Conservation (phyloP, 2,113 vertebrate species). For the Phalacrocorax carbo region DNA sequence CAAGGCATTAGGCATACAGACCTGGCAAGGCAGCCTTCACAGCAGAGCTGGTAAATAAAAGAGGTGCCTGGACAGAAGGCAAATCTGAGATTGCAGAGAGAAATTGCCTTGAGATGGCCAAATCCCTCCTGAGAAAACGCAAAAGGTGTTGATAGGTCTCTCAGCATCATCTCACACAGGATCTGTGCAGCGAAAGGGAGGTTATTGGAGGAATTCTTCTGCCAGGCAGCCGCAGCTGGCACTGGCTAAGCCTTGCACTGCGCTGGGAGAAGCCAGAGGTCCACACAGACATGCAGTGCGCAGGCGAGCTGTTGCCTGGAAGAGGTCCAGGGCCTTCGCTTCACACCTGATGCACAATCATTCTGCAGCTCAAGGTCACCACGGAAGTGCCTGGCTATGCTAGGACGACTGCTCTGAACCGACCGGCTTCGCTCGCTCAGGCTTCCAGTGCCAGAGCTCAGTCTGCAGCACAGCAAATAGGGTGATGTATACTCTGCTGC, state of each 20-base stretch:
- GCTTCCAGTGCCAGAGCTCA: background rate
- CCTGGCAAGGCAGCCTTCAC: background rate
- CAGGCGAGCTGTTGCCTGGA: background rate
- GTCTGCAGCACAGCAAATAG: background rate
- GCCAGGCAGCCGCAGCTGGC: constrained; percentile 57
- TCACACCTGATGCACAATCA: background rate
- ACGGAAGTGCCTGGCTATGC: background rate
- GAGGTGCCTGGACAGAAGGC: constrained; percentile 7
- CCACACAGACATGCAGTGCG: background rate
- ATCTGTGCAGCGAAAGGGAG: background rate
- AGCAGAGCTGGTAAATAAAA: background rate
- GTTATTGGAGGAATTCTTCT: constrained; percentile 25
- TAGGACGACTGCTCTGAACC: background rate
- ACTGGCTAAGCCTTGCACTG: background rate
- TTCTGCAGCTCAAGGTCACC: constrained; percentile 18
- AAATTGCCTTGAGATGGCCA: constrained; percentile 41
- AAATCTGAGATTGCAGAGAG: background rate
- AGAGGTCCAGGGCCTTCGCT: constrained; percentile 11
- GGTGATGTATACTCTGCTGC: background rate
- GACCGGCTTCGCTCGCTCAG: background rate
- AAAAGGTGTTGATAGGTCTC: constrained; percentile 32
- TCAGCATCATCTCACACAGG: background rate
- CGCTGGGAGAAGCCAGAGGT: constrained; percentile 8
- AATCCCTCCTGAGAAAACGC: constrained; percentile 16
- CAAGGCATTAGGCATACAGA: background rate